Evolutionary conservation across 64 coral and sea anemone species (phyloP).

Genomic region (Porites australiensis): DNA sequence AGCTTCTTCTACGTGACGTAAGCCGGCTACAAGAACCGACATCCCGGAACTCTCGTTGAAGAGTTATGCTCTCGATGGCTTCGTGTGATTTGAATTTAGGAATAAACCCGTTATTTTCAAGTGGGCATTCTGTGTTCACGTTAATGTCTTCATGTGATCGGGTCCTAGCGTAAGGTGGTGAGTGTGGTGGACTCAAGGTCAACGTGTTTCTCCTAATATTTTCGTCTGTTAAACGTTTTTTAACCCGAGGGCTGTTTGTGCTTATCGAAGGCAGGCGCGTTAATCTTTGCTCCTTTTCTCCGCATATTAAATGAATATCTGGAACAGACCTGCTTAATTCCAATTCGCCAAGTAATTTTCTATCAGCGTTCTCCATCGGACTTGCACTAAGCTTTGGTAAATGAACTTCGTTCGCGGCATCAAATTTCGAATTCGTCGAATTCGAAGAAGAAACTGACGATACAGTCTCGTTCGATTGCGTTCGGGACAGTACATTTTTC

Average conservation of each 20-base stretch:
- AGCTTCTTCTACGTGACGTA: background rate
- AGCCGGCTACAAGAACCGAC: background rate
- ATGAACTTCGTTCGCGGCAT: background rate
- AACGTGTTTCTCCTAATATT: background rate
- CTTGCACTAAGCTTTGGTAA: constrained; percentile 1
- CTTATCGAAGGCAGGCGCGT: constrained; percentile 4
- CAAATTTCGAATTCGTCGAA: background rate
- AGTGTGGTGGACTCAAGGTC: no score
- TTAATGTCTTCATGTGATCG: constrained; percentile 26
- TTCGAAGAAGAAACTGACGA: background rate
- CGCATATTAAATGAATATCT: background rate
- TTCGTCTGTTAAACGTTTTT: background rate
- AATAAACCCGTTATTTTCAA: background rate
- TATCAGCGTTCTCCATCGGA: no score
- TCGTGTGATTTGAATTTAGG: background rate
- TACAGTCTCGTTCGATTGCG: background rate
- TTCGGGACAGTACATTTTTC: background rate
- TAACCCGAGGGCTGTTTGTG: background rate
- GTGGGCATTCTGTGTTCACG: background rate
- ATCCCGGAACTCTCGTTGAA: background rate
- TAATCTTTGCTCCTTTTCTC: background rate
- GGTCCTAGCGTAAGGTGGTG: background rate
- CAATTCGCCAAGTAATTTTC: background rate
- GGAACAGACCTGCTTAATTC: background rate
- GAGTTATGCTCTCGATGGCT: background rate